These are phyloP conservation scores for Apodemus speciosus DNA, from an alignment of 2,113 vertebrate species.

Conservation along the genomic window DNA sequence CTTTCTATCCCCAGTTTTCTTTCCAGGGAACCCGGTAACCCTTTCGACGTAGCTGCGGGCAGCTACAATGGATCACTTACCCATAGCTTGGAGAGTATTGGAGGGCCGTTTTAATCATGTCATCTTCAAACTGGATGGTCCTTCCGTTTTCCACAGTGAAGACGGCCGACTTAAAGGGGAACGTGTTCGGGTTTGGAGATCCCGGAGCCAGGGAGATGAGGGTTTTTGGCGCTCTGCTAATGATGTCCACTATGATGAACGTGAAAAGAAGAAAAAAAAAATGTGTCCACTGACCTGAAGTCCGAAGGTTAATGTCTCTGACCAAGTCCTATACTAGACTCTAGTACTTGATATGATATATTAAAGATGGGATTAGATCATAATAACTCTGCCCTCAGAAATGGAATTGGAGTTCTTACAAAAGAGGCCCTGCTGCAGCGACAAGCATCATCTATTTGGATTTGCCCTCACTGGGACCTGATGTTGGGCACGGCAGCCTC, in stretches of 20 bases:
- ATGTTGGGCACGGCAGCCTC: neutral
- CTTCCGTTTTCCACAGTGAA: slow-evolving; percentile 86
- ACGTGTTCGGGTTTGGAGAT: slow-evolving; percentile 91
- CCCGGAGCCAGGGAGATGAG: slow-evolving; percentile 94
- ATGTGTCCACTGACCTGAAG: neutral
- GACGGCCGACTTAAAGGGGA: slow-evolving; percentile 91
- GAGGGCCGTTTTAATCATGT: slow-evolving; percentile 91
- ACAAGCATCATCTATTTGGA: no score
- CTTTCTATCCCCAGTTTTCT: no score
- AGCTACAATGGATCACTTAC: slow-evolving; percentile 77
- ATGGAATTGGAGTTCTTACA: neutral
- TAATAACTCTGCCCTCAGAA: neutral
- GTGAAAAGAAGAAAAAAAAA: slow-evolving; percentile 42
- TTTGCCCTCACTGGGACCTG: no score
- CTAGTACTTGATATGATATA: neutral
- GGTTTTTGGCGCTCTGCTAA: slow-evolving; percentile 88
- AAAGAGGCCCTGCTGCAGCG: neutral
- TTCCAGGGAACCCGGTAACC: no score
- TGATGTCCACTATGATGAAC: slow-evolving; percentile 87
- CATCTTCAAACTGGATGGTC: slow-evolving; percentile 86
- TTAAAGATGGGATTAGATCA: neutral
- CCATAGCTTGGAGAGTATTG: slow-evolving; percentile 94
- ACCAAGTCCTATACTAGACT: neutral
- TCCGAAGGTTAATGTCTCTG: neutral
- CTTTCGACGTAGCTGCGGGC: no score